These are phyloP conservation scores for Boloria euphrosyne DNA, from an alignment of 2,888 invertebrate species.

Conservation along the genomic window DNA sequence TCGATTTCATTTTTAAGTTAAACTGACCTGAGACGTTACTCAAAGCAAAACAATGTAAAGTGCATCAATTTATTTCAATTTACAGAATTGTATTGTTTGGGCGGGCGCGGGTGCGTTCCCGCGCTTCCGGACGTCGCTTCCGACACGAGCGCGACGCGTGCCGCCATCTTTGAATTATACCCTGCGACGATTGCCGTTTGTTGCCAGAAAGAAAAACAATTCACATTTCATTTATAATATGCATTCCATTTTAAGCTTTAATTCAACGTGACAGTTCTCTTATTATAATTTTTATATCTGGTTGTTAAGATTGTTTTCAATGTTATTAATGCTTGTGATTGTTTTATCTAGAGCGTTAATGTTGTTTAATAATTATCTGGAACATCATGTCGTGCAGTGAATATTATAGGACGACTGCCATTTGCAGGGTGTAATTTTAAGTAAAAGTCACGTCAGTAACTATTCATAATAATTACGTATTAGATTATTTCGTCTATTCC, in stretches of 20 bases:
- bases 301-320: constrained; percentile 27
- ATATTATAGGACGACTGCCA: constrained; percentile 58
- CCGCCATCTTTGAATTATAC: constrained; percentile 76
- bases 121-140: constrained; percentile 71
- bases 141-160: constrained; percentile 77
- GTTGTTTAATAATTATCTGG: constrained; percentile 77
- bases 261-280: constrained; percentile 31
- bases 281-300: constrained; percentile 26
- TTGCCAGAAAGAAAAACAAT: constrained; percentile 61
- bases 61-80: constrained; percentile 81
- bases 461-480: constrained; percentile 1
- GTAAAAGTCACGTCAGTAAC: constrained; percentile 57
- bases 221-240: constrained; percentile 35
- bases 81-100: constrained; percentile 76
- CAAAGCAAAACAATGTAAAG: constrained; percentile 61
- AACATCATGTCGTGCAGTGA: constrained; percentile 63
- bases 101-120: constrained; percentile 65
- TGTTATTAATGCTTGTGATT: constrained; percentile 51
- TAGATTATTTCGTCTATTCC: no score
- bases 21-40: constrained; percentile 36
- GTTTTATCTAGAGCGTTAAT: constrained; percentile 74
- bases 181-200: constrained; percentile 67
- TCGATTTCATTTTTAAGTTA: constrained; percentile 30
- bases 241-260: constrained; percentile 43
- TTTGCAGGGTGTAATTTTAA: constrained; percentile 62